These are phyloP conservation scores for Geophilus truncorum DNA, from an alignment of 2,888 invertebrate species.

Conservation along the genomic window DNA sequence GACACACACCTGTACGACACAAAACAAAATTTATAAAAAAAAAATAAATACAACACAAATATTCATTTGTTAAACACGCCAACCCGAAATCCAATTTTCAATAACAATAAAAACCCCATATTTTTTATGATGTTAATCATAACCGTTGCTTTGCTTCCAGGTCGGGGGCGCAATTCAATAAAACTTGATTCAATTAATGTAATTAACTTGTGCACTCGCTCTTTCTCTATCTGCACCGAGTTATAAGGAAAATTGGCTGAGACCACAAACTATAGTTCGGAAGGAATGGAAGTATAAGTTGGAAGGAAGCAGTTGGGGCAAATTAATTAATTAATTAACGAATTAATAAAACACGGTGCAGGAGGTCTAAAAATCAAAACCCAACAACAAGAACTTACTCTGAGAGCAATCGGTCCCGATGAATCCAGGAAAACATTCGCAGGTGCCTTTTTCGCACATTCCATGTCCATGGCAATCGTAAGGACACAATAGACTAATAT, in stretches of 20 bases:
- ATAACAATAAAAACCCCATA: neutral
- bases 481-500: constrained; percentile 76
- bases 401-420: constrained; percentile 43
- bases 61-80: no score
- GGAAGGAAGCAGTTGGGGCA: neutral
- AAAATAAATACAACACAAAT: no score
- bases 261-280: neutral
- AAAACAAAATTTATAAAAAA: no score
- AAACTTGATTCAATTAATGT: constrained; percentile 25
- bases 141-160: neutral
- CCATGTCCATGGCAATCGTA: constrained; percentile 90
- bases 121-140: neutral
- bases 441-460: constrained; percentile 85
- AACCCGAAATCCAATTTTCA: no score
- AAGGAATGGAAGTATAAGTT: neutral
- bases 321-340: neutral
- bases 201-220: neutral
- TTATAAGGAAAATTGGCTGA: neutral
- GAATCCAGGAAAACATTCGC: constrained; percentile 62
- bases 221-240: neutral
- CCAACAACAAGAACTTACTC: constrained; percentile 39
- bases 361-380: neutral
- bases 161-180: neutral
- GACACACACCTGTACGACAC: constrained; percentile 80
- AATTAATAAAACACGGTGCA: no score